phyloP scores from a whole-genome alignment of 2,888 invertebrate genomes.

The Clostera curtula region DNA sequence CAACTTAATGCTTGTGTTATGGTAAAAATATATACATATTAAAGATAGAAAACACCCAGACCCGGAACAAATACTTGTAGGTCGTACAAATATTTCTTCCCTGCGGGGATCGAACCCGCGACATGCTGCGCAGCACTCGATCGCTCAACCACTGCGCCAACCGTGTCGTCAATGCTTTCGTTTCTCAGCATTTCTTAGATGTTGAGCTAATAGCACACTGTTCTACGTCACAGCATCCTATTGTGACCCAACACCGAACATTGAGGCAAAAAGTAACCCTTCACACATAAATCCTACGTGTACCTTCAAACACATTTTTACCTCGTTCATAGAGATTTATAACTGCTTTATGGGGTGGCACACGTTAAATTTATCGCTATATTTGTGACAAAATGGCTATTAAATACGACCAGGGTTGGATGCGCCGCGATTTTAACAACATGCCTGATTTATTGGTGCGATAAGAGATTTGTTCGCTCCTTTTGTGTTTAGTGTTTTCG shows the following conservation, averaged over 20 bases:
- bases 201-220: too few relatives aligned
- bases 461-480: constrained; percentile 26
- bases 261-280: constrained; percentile 12
- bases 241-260: not conserved
- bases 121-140: too few relatives aligned
- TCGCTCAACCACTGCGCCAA: too few relatives aligned
- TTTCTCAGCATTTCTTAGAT: too few relatives aligned
- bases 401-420: constrained; percentile 26
- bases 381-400: constrained; percentile 60
- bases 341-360: constrained; percentile 41
- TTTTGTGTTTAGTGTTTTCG: constrained; percentile 9
- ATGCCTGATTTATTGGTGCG: constrained; percentile 31
- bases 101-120: too few relatives aligned
- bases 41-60: too few relatives aligned
- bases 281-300: constrained; percentile 17
- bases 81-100: too few relatives aligned
- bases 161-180: too few relatives aligned
- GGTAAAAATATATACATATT: too few relatives aligned
- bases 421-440: constrained; percentile 30
- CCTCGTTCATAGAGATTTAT: constrained; percentile 38
- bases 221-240: too few relatives aligned
- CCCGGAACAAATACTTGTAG: too few relatives aligned
- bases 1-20: too few relatives aligned
- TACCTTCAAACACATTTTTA: constrained; percentile 21
- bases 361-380: constrained; percentile 52